phyloP scores from a whole-genome alignment of 2,797 vertebrate genomes.

The Synanceia verrucosa region DNA sequence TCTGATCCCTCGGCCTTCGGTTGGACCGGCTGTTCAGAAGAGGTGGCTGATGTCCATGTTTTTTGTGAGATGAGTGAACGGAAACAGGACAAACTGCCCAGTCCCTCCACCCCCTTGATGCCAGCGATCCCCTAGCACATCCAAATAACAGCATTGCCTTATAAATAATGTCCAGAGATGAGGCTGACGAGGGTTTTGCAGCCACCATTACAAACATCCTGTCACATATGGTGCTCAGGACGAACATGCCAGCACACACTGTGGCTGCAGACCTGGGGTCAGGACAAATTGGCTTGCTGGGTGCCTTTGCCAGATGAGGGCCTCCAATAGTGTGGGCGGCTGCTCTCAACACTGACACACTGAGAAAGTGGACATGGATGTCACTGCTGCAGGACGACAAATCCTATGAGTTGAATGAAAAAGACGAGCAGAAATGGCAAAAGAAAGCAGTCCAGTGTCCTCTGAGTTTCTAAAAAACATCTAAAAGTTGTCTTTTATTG shows the following conservation, averaged over 20 bases:
- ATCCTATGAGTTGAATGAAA: neutral
- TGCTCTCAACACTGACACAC: neutral
- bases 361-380: neutral
- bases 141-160: constrained; percentile 52
- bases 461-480: neutral
- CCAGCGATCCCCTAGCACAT: constrained; percentile 15
- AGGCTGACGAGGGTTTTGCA: constrained; percentile 44
- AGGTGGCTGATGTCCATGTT: constrained; percentile 16
- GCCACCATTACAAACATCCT: constrained; percentile 56
- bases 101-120: constrained; percentile 22
- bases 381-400: neutral
- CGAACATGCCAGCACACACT: constrained; percentile 64
- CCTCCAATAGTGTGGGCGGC: neutral
- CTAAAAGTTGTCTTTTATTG: neutral
- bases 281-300: constrained; percentile 64
- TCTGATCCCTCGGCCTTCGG: constrained; percentile 16
- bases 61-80: constrained; percentile 32
- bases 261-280: constrained; percentile 61
- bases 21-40: constrained; percentile 21
- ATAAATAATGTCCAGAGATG: constrained; percentile 47
- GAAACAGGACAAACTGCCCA: constrained; percentile 44
- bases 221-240: constrained; percentile 71
- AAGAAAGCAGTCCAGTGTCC: neutral
- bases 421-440: neutral
- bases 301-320: constrained; percentile 61